Percentiles rank a stretch among this genome's conserved stretches.
These are phyloP conservation scores for Vidua chalybeata DNA, from an alignment of 2,113 vertebrate species.

Conservation along the genomic window DNA sequence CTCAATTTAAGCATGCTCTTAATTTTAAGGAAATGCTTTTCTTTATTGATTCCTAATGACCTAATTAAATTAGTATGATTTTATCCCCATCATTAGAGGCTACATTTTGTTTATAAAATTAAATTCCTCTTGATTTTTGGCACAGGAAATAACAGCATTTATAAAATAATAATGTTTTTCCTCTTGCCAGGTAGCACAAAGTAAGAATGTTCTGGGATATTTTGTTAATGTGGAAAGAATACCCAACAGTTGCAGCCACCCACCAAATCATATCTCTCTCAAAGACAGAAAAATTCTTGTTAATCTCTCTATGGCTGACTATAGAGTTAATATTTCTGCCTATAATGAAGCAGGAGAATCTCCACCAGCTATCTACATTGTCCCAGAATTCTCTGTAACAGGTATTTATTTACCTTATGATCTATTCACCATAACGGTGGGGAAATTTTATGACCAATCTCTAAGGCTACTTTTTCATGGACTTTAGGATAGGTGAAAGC, in stretches of 20 bases:
- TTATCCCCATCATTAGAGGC: not conserved
- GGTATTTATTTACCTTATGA: not conserved
- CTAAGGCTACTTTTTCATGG: not conserved
- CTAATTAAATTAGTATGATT: not conserved
- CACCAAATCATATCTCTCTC: not conserved
- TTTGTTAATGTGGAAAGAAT: constrained; percentile 27
- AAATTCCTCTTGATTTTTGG: not conserved
- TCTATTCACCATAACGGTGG: not conserved
- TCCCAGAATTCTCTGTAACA: constrained; percentile 10
- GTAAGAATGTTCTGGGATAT: constrained; percentile 27
- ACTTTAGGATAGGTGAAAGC: not conserved
- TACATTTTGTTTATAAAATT: not conserved
- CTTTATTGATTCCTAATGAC: not conserved
- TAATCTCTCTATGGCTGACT: constrained; percentile 54
- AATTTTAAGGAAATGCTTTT: not conserved
- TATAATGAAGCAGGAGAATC: constrained; percentile 62
- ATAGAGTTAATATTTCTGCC: constrained; percentile 42
- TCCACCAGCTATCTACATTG: not conserved
- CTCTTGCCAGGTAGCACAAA: constrained; percentile 23
- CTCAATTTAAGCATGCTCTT: not conserved
- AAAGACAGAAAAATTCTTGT: constrained; percentile 10
- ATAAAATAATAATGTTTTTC: not conserved
- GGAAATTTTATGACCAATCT: not conserved
- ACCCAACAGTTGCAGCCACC: constrained; percentile 18
- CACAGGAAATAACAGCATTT: not conserved